Base-by-base conservation (phyloP, 2,888 invertebrate species). In the Steromphala cineraria region DNA sequence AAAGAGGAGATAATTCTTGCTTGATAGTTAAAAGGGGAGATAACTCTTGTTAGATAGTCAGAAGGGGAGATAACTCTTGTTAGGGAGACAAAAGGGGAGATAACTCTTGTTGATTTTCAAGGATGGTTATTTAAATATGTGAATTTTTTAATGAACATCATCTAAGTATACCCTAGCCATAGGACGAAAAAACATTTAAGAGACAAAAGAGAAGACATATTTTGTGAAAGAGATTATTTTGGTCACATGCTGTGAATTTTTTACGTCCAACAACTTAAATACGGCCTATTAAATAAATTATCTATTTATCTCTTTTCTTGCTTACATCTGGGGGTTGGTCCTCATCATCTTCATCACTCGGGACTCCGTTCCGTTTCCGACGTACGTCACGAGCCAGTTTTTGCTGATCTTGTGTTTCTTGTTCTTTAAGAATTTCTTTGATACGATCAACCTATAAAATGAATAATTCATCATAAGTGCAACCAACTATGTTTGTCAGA, bases 381-480 rank as follows among this genome's bases (percentile, higher is more conserved):
- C 55, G 76, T 8, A 76, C 76, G 28, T 76, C 76, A 0, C 53
- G 21, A 19, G 55, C 76, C 55, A 76, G 55, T n/a, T 76, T 76
- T 79, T 84, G 81, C 53, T 86, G 87, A 74, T 89, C 89, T n/a
- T 85, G 76, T 76, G 85, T 86, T 75, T 91, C 90, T 78, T 90
- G 89, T 56, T 92, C 90, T n/a, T 86, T 87, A 17, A 92, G 81
- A 74, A 90, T 80, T 19, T 95, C 94, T 90, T 96, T 94, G 80
- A 98, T 94, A 46, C 81, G 79, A 13, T 82, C 82, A 71, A 86
- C 86, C 76, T 85, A 78, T 85, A 97, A 46, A 46, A 10, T 10
- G 1, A 46, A 46, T 46, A 4, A 8, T 7, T 36, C 36, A 7
- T 36, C 7, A 36, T 36, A 4, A 36, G 36, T 36, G 7, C 36